Evolutionary conservation across 92 coral and sea anemone species (phyloP).

Genomic region (Desmophyllum pertusum): DNA sequence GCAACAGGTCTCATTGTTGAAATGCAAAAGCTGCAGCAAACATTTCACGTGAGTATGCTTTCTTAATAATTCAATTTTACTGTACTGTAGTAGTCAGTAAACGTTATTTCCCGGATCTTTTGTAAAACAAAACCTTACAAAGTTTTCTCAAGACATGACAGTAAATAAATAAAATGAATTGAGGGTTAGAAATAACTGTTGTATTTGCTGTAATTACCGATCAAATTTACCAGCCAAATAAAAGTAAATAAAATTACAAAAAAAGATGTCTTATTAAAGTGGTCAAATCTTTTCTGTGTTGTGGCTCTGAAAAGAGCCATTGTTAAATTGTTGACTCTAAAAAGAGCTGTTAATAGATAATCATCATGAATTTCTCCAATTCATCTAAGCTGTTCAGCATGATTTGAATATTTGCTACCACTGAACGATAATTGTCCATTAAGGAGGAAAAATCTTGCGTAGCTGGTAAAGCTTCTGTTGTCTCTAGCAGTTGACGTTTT

Average conservation of each 20-base stretch:
- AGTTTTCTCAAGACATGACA: too few relatives aligned
- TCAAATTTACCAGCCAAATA: conserved; percentile 5
- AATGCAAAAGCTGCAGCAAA: conserved; percentile 34
- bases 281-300: conserved; percentile 22
- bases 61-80: conserved; percentile 3
- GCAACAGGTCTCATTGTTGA: conserved; percentile 22
- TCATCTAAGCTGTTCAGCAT: conserved; percentile 15
- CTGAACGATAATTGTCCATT: conserved; percentile 4
- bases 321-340: not conserved
- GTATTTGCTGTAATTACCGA: not conserved
- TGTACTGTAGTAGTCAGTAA: too few relatives aligned
- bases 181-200: conserved; percentile 15
- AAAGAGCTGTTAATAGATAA: too few relatives aligned
- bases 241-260: conserved; percentile 1
- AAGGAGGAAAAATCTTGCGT: conserved; percentile 7
- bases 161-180: too few relatives aligned
- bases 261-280: not conserved
- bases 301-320: conserved; percentile 42
- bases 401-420: conserved; percentile 8
- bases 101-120: too few relatives aligned
- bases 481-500: conserved; percentile 16
- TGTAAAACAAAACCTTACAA: too few relatives aligned
- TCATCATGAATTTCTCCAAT: not conserved
- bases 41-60: conserved; percentile 27
- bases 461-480: conserved; percentile 11